These are phyloP conservation scores for Anseranas semipalmata DNA, from an alignment of 2,113 vertebrate genomes.

Conservation along the genomic window DNA sequence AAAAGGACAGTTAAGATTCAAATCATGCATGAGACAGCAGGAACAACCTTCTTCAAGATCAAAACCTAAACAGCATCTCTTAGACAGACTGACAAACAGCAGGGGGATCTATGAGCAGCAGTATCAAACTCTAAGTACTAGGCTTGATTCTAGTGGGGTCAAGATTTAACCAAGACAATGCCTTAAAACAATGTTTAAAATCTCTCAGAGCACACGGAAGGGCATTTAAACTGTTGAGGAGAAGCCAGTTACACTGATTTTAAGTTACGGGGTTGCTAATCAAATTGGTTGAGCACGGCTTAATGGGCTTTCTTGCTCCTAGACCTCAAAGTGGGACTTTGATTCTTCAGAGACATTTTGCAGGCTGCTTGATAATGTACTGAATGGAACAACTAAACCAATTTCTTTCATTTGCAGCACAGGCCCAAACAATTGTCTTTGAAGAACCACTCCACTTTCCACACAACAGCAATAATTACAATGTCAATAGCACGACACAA, in stretches of 20 bases:
- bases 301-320: conserved; percentile 64
- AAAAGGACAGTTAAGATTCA: neutral
- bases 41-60: neutral
- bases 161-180: neutral
- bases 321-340: conserved; percentile 65
- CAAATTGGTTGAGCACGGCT: conserved; percentile 51
- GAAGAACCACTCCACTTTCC: conserved; percentile 53
- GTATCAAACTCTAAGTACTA: neutral
- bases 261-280: conserved; percentile 56
- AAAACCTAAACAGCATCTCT: neutral
- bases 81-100: neutral
- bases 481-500: neutral
- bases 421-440: conserved; percentile 54
- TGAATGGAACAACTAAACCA: conserved; percentile 51
- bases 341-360: conserved; percentile 71
- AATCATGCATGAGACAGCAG: neutral
- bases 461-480: conserved; percentile 44
- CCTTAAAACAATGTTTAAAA: conserved; percentile 20
- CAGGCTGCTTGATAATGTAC: conserved; percentile 65
- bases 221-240: neutral
- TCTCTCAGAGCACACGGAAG: neutral
- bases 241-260: conserved; percentile 33
- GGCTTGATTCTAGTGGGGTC: neutral
- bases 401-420: conserved; percentile 65
- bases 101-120: neutral